Evolutionary conservation across 2,888 invertebrate species (phyloP).

Genomic region (Mycogona germanica): DNA sequence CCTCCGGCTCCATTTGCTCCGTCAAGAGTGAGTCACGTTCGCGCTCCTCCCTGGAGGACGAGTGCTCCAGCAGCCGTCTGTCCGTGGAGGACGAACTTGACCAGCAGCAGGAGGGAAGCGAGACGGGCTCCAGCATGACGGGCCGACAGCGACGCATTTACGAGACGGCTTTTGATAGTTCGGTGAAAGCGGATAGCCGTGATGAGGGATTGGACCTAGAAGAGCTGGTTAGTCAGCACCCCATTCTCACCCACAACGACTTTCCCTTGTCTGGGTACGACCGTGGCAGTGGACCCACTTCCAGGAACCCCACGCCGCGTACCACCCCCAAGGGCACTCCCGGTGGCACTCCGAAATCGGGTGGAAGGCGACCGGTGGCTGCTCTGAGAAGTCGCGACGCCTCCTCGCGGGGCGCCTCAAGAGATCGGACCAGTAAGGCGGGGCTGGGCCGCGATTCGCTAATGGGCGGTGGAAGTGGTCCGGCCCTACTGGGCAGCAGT

Average conservation of each 20-base stretch:
- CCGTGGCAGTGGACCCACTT: neutral
- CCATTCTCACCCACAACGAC: conserved; percentile 41
- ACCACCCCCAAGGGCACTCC: conserved; percentile 5
- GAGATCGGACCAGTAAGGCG: neutral
- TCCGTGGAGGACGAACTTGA: neutral
- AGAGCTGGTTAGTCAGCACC: conserved; percentile 53
- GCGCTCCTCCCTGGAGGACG: conserved; percentile 9
- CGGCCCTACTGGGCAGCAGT: neutral
- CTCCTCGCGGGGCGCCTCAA: neutral
- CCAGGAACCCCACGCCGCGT: too few relatives aligned
- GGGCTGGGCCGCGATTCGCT: neutral
- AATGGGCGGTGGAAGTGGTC: neutral
- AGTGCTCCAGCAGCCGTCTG: conserved; percentile 2
- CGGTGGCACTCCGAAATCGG: neutral
- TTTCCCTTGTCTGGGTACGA: conserved; percentile 5
- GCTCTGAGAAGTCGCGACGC: neutral
- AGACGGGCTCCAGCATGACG: conserved; percentile 20
- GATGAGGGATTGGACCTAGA: conserved; percentile 70
- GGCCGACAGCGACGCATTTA: conserved; percentile 55
- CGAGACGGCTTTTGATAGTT: conserved; percentile 78
- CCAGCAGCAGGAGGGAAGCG: too few relatives aligned
- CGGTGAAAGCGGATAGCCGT: conserved; percentile 55
- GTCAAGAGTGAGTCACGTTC: conserved; percentile 11
- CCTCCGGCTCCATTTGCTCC: too few relatives aligned
- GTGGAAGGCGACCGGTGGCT: neutral